Percentiles rank a stretch among this genome's conserved stretches.
These are phyloP conservation scores for Apistogramma diplotaenia DNA, from an alignment of 2,113 vertebrate genomes.

Conservation along the genomic window DNA sequence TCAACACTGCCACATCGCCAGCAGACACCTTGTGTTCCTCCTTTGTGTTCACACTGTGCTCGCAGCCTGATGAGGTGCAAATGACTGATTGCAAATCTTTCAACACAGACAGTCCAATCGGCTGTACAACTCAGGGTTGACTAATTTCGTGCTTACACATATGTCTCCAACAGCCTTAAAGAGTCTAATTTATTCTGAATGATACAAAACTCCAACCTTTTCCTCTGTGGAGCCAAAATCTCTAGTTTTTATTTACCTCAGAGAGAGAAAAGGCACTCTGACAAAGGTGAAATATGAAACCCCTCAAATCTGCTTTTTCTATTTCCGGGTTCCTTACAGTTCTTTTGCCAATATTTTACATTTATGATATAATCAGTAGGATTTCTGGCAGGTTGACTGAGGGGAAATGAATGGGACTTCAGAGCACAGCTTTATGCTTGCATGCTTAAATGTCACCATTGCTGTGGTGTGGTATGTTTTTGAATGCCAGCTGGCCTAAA, in stretches of 20 bases:
- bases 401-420: neutral
- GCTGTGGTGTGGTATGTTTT: neutral
- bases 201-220: neutral
- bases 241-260: neutral
- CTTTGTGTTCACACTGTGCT: conserved; percentile 21
- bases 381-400: neutral
- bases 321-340: no score
- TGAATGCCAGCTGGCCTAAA: neutral
- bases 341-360: rapidly evolving
- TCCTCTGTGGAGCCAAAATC: neutral
- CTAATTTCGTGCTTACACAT: neutral
- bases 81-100: conserved; percentile 15
- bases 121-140: neutral
- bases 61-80: conserved; percentile 6
- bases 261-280: neutral
- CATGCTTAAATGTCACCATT: neutral
- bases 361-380: no score
- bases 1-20: neutral
- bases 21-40: neutral
- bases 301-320: conserved; percentile 1
- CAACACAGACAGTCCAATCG: neutral
- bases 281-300: neutral
- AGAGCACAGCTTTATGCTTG: neutral
- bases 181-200: neutral
- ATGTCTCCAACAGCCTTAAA: neutral